Evolutionary conservation across 2,113 vertebrate genomes (phyloP).

Genomic region (Pelusios castaneus): DNA sequence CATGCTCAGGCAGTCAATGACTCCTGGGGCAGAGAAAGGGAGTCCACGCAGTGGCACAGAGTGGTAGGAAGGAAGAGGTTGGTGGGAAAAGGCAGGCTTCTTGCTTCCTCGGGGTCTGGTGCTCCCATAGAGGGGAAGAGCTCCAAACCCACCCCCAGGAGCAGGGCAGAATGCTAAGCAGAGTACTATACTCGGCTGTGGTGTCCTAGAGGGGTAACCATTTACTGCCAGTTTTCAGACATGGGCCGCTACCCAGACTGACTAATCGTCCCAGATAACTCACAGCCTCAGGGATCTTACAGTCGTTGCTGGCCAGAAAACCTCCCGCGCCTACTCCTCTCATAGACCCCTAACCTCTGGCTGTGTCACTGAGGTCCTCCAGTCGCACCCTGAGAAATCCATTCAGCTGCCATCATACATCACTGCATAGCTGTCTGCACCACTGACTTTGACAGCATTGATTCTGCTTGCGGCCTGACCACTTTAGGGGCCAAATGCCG

Average conservation of each 20-base stretch:
- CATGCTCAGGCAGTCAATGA: background rate
- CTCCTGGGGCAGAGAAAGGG: background rate
- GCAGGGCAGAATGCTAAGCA: background rate
- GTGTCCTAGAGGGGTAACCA: background rate
- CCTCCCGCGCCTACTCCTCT: background rate
- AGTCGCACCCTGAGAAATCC: background rate
- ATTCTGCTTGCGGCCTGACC: background rate
- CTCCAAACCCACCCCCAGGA: background rate
- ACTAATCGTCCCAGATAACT: background rate
- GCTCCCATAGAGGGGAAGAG: rapidly evolving
- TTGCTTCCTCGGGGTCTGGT: background rate
- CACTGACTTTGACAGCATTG: background rate
- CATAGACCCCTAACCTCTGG: background rate
- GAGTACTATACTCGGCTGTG: background rate
- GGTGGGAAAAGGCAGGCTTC: background rate
- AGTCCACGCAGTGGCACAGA: background rate
- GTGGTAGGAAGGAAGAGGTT: background rate
- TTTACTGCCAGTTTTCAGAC: background rate
- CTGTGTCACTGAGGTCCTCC: background rate
- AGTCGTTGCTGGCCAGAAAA: background rate
- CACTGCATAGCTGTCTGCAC: background rate
- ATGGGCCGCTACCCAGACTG: background rate
- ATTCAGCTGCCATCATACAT: background rate
- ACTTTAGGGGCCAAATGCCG: background rate
- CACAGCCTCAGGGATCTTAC: background rate